Base-by-base conservation (phyloP, 2,113 vertebrate genomes). In the Siphamia tubifer region DNA sequence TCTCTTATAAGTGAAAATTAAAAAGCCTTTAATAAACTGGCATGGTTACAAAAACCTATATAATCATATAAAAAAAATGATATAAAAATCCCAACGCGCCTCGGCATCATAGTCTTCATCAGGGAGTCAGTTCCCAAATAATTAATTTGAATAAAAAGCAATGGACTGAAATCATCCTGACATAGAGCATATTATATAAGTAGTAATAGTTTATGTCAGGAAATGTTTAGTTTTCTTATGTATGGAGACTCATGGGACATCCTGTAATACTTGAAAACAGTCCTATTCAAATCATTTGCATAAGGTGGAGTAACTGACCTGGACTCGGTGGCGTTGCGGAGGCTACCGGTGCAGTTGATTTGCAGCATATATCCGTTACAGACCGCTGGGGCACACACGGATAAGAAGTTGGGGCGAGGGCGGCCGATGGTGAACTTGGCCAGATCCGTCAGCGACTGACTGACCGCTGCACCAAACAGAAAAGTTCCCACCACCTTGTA, bases 391-490 rank as follows among this genome's bases (percentile, higher is more conserved):
- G 89, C 68, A 17, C 97, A 99, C 51, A 99, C 94, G 0, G 92
- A 85, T 52, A 98, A 65, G 87, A 99, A 99, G 88, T 95, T 96
- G 0, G 98, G 98, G 19, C 97, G 88, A 1, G 96, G 94, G 0
- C 96, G 95, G 13, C 97, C 96, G 0, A 95, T 95, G 77, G 93
- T 96, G 88, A 97, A 98, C 45, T 99, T 99, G 36, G 96, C 96
- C 85, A 99, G 87, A 84, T 98, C 96, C 0, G 98, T 99, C 25
- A 99, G 90, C 0, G 95, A 96, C 54, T 94, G 93, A 82, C 94
- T 96, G 57, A 94, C 91, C 0, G 91, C 92, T 0, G 77, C 94
- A 9, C 95, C 95, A 0, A 96, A 96, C 73, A 96, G 68, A 81
- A 91, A 96, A 8, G 94, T 94, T 23, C 95, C 95, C 61, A 96